phyloP scores from a whole-genome alignment of 1,140 invertebrate genomes.

The Helicoverpa zea region DNA sequence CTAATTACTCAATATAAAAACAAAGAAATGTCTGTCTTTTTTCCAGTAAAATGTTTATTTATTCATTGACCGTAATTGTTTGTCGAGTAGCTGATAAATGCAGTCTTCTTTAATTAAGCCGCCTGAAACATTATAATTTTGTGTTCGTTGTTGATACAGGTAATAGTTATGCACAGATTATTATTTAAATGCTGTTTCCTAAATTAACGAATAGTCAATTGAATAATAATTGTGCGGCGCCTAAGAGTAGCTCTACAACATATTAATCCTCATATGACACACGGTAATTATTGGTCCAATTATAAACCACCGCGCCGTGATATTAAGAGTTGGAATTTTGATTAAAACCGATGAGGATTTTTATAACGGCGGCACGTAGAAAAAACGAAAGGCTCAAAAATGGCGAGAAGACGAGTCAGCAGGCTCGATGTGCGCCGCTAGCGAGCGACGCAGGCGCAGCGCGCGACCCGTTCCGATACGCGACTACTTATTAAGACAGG shows the following conservation, averaged over 20 bases:
- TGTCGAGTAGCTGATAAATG: background rate
- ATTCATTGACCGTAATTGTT: background rate
- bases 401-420: slow-evolving; percentile 72
- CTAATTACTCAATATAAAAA: slow-evolving; percentile 16
- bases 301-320: slow-evolving; percentile 68
- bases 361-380: slow-evolving; percentile 70
- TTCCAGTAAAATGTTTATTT: background rate
- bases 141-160: background rate
- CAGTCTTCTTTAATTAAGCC: background rate
- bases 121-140: background rate
- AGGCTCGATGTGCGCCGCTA: slow-evolving; percentile 57
- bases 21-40: background rate
- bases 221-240: slow-evolving; percentile 61
- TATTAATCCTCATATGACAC: slow-evolving; percentile 72
- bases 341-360: slow-evolving; percentile 78
- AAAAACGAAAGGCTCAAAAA: slow-evolving; percentile 76
- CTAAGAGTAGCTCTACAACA: slow-evolving; percentile 54
- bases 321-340: slow-evolving; percentile 78
- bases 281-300: slow-evolving; percentile 76
- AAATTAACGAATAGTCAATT: slow-evolving; percentile 28
- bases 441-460: slow-evolving; percentile 59
- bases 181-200: background rate
- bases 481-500: slow-evolving; percentile 84
- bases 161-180: background rate
- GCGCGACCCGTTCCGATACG: slow-evolving; percentile 78